Percentiles rank a stretch among this genome's conserved stretches.
Evolutionary conservation across 2,113 vertebrate genomes (phyloP).

Genomic region (Neodontobutis hainanensis): DNA sequence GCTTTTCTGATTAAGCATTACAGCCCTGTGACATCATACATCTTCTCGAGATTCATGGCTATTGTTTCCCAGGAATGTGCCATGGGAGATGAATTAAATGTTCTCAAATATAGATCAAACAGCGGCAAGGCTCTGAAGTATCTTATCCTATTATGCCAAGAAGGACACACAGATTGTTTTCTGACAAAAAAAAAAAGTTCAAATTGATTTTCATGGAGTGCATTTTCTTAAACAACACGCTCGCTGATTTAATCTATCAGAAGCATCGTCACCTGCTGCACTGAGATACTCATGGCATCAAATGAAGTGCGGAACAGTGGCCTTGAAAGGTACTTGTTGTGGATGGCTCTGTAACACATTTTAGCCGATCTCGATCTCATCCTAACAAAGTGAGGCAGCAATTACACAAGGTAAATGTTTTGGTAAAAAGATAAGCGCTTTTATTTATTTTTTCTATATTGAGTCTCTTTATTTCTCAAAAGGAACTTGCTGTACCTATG

Average conservation of each 20-base stretch:
- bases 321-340: not conserved
- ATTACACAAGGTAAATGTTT: not conserved
- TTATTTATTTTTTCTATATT: not conserved
- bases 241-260: not conserved
- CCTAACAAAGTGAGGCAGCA: not conserved
- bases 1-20: conserved; percentile 37
- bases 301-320: not conserved
- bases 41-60: conserved; percentile 32
- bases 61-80: conserved; percentile 29
- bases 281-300: not conserved
- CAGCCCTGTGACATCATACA: conserved; percentile 33
- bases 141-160: conserved; percentile 14
- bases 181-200: not conserved
- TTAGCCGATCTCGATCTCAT: not conserved
- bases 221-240: not conserved
- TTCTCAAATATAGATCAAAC: conserved; percentile 36
- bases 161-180: conserved; percentile 4
- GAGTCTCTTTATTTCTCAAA: not conserved
- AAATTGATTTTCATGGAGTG: not conserved
- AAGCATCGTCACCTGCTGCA: not conserved
- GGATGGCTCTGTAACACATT: not conserved
- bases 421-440: not conserved
- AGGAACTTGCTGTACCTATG: not conserved
- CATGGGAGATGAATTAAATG: conserved; percentile 25
- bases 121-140: not conserved